These are phyloP conservation scores for Mya arenaria DNA, from an alignment of 1,140 invertebrate genomes.

Conservation along the genomic window DNA sequence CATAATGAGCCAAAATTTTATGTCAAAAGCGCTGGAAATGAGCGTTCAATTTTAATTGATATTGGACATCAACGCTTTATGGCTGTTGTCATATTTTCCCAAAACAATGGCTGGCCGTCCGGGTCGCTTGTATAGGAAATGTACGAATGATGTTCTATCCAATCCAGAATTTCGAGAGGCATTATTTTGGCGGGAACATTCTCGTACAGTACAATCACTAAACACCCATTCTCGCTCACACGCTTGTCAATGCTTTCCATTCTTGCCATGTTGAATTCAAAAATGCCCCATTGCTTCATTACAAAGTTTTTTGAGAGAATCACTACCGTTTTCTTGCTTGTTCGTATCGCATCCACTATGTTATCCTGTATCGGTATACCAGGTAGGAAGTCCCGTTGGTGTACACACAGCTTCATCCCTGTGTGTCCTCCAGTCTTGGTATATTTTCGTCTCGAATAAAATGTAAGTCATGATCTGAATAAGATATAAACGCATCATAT, in stretches of 20 bases:
- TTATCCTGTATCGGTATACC: conserved; percentile 83
- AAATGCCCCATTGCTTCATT: conserved; percentile 86
- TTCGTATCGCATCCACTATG: conserved; percentile 84
- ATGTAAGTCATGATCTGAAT: conserved; percentile 53
- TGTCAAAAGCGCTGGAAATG: too few relatives aligned
- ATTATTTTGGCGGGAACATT: conserved; percentile 4
- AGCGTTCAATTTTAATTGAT: too few relatives aligned
- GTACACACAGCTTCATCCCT: conserved; percentile 63
- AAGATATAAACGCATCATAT: conserved; percentile 68
- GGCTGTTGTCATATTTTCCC: conserved; percentile 34
- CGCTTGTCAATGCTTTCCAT: conserved; percentile 42
- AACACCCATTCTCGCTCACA: neutral
- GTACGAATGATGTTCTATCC: conserved; percentile 23
- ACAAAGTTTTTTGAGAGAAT: conserved; percentile 85
- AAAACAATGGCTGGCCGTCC: conserved; percentile 5
- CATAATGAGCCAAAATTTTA: too few relatives aligned
- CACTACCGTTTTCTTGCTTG: conserved; percentile 85
- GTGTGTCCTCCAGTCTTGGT: conserved; percentile 54
- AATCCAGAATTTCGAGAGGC: conserved; percentile 17
- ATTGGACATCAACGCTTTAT: too few relatives aligned
- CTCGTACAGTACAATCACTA: conserved; percentile 27
- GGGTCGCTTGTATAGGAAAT: conserved; percentile 1
- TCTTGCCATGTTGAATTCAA: conserved; percentile 52
- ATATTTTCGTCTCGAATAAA: conserved; percentile 56
- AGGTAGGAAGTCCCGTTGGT: conserved; percentile 70